Percentiles rank a stretch among this genome's conserved stretches.
These are phyloP conservation scores for Maccullochella peelii DNA, from an alignment of 2,113 vertebrate species.

Conservation along the genomic window DNA sequence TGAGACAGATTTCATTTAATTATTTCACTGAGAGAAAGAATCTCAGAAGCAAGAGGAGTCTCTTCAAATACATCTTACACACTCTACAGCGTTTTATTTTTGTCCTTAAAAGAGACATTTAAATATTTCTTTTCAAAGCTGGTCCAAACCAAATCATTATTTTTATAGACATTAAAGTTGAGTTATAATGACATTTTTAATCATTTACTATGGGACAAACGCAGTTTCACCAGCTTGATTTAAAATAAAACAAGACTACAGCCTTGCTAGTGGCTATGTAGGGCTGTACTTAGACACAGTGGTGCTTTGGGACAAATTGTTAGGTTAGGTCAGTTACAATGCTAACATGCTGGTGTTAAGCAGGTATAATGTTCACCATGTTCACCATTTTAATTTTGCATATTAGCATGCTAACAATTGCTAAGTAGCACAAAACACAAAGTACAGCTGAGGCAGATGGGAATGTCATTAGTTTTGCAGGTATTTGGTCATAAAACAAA, in stretches of 20 bases:
- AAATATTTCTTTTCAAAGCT: neutral
- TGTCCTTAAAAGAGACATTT: neutral
- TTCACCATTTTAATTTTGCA: neutral
- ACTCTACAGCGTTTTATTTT: neutral
- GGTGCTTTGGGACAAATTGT: neutral
- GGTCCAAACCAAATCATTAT: neutral
- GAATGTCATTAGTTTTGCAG: neutral
- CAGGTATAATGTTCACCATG: neutral
- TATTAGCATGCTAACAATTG: neutral
- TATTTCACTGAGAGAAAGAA: neutral
- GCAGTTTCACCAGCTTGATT: neutral
- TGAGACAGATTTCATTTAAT: neutral
- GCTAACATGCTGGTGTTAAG: neutral
- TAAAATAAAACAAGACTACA: neutral
- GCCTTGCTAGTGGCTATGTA: neutral
- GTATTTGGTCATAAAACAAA: neutral
- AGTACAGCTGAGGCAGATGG: neutral
- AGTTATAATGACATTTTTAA: neutral
- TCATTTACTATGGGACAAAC: neutral
- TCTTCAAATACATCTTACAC: neutral
- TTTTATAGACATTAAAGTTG: neutral
- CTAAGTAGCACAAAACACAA: too few species aligned
- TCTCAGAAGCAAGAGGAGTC: neutral
- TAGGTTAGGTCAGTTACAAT: too few species aligned
- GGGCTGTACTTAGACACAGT: neutral